These are phyloP conservation scores for Schizotus pectinicornis DNA, from an alignment of 2,888 invertebrate species.

Conservation along the genomic window DNA sequence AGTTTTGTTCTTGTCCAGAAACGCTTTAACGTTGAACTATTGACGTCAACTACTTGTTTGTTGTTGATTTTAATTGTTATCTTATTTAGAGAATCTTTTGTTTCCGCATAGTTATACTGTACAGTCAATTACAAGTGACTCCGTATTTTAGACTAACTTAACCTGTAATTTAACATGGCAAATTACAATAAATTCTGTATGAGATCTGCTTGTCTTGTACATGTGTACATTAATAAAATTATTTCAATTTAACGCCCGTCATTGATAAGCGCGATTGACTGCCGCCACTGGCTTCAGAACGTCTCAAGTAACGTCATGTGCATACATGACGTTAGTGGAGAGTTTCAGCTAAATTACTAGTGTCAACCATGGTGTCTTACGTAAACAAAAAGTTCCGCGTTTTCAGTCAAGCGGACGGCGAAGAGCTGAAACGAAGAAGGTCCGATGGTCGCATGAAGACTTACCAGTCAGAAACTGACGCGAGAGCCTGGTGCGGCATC, in stretches of 20 bases:
- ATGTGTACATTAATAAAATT: constrained; percentile 46
- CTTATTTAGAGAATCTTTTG: constrained; percentile 38
- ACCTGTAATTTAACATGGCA: constrained; percentile 36
- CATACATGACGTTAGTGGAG: background rate
- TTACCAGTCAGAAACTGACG: constrained; percentile 64
- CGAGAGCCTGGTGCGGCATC: constrained; percentile 65
- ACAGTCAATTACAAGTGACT: constrained; percentile 45
- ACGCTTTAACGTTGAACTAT: constrained; percentile 42
- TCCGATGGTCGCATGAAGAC: constrained; percentile 64
- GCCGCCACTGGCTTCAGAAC: too few species aligned
- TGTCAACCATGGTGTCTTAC: constrained; percentile 40
- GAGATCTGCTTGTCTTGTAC: constrained; percentile 47
- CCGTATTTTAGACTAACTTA: constrained; percentile 40
- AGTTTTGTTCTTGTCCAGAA: constrained; percentile 30
- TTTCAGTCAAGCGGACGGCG: constrained; percentile 53
- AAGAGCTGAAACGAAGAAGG: constrained; percentile 56
- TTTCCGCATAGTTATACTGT: constrained; percentile 46
- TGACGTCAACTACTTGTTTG: constrained; percentile 43
- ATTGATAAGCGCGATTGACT: too few species aligned
- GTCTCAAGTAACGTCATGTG: too few species aligned
- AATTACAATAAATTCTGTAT: constrained; percentile 38
- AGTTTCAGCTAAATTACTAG: constrained; percentile 1
- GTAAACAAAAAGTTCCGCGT: constrained; percentile 47
- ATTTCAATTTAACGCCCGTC: constrained; percentile 29
- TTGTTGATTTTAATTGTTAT: constrained; percentile 48